Evolutionary conservation across 2,888 invertebrate genomes (phyloP).

Genomic region (Mesochorus sp.): DNA sequence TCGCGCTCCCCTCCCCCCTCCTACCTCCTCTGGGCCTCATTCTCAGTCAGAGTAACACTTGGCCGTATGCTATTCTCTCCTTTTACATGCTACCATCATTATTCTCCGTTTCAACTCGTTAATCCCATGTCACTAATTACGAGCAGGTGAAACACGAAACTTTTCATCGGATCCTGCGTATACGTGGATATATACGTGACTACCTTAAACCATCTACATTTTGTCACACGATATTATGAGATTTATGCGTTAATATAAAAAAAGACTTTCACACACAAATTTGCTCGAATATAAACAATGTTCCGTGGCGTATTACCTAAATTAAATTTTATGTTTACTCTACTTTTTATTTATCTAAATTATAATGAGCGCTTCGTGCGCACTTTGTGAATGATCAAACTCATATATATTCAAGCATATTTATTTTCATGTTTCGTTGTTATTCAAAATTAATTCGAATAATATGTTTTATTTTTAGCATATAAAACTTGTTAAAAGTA

Average conservation of each 20-base stretch:
- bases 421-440: too few relatives aligned
- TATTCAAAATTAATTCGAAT: too few relatives aligned
- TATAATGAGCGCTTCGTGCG: too few relatives aligned
- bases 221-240: constrained; percentile 32
- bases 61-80: not conserved
- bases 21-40: constrained; percentile 1
- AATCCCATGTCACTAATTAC: constrained; percentile 45
- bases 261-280: not conserved
- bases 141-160: constrained; percentile 31
- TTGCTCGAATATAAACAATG: too few relatives aligned
- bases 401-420: too few relatives aligned
- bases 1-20: too few relatives aligned
- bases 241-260: not conserved
- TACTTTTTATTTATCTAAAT: too few relatives aligned
- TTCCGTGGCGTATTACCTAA: too few relatives aligned
- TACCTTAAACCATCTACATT: not conserved
- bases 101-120: constrained; percentile 45
- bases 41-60: not conserved
- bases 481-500: too few relatives aligned
- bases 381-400: too few relatives aligned
- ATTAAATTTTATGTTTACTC: too few relatives aligned
- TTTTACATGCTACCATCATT: constrained; percentile 22
- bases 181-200: not conserved
- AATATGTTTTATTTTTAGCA: too few relatives aligned
- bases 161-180: constrained; percentile 10